Conservation (phyloP, 2,113 vertebrate genomes). For the Cairina moschata region DNA sequence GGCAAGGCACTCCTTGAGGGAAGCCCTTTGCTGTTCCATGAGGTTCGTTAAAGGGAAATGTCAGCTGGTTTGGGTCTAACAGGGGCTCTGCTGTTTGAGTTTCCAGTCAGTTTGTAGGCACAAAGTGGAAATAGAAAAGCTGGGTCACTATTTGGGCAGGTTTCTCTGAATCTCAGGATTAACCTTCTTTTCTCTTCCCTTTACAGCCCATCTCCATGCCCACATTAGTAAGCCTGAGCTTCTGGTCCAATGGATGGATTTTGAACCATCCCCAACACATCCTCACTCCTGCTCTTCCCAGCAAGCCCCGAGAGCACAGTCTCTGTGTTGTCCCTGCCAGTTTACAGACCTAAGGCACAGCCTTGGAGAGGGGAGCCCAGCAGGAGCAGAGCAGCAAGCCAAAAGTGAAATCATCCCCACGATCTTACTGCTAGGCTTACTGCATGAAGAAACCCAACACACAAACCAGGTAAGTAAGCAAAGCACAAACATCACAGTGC, state of each 20-base stretch:
- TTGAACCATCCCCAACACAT: not conserved
- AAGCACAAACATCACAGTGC: not conserved
- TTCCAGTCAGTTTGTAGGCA: not conserved
- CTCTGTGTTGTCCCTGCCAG: not conserved
- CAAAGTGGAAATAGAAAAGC: not conserved
- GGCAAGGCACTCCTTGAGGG: rapidly evolving
- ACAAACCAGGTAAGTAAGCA: not conserved
- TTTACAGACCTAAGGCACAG: not conserved
- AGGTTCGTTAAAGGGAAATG: not conserved
- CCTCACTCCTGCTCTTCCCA: not conserved
- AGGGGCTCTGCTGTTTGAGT: not conserved
- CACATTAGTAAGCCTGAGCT: not conserved
- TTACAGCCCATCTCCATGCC: not conserved
- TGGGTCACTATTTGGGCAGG: not conserved
- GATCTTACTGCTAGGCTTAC: not conserved
- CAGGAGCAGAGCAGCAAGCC: not conserved
- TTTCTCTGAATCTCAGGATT: not conserved
- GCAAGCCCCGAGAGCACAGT: rapidly evolving
- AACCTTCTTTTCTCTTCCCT: not conserved
- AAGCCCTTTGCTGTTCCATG: not conserved
- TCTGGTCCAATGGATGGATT: not conserved
- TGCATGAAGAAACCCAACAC: not conserved
- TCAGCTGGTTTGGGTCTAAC: not conserved
- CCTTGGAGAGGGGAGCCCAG: rapidly evolving
- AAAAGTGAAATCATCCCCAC: not conserved